Evolutionary conservation across 2,113 vertebrate genomes (phyloP).

Genomic region (Micronycteris hirsuta): DNA sequence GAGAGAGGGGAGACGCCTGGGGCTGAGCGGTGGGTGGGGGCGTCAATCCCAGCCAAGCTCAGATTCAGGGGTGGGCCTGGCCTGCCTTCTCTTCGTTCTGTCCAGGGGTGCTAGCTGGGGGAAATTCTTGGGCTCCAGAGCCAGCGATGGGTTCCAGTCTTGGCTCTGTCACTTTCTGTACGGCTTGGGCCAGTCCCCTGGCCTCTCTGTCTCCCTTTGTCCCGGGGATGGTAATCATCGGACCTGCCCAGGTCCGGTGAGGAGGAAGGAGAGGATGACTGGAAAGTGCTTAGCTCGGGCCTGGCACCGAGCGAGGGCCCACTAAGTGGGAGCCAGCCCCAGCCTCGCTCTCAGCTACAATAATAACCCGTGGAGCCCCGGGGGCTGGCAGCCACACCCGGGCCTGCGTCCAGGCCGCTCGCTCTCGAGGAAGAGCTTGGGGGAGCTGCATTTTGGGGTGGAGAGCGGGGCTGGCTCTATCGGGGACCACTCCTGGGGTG

Average conservation of each 20-base stretch:
- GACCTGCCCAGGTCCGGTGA: not conserved
- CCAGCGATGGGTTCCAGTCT: not conserved
- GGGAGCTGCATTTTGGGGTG: not conserved
- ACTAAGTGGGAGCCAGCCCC: not conserved
- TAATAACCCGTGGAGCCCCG: not conserved
- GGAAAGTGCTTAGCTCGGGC: not conserved
- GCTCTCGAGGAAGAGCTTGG: slow-evolving; percentile 23
- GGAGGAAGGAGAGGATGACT: not conserved
- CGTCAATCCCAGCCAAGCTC: not conserved
- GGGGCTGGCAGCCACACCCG: not conserved
- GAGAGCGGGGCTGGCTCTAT: not conserved
- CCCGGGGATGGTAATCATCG: fast-evolving
- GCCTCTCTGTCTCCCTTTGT: not conserved
- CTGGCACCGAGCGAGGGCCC: not conserved
- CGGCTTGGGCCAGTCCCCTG: not conserved
- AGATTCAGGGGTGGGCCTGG: not conserved
- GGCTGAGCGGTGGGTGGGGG: not conserved
- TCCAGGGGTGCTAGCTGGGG: not conserved
- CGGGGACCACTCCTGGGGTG: not conserved
- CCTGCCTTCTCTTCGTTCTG: not conserved
- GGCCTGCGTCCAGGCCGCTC: not conserved
- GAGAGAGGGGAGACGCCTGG: not conserved
- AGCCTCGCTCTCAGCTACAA: not conserved
- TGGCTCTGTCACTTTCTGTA: not conserved
- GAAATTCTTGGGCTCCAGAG: not conserved